These are phyloP conservation scores for Ophion slaviceki DNA, from an alignment of 2,888 invertebrate genomes.

Conservation along the genomic window DNA sequence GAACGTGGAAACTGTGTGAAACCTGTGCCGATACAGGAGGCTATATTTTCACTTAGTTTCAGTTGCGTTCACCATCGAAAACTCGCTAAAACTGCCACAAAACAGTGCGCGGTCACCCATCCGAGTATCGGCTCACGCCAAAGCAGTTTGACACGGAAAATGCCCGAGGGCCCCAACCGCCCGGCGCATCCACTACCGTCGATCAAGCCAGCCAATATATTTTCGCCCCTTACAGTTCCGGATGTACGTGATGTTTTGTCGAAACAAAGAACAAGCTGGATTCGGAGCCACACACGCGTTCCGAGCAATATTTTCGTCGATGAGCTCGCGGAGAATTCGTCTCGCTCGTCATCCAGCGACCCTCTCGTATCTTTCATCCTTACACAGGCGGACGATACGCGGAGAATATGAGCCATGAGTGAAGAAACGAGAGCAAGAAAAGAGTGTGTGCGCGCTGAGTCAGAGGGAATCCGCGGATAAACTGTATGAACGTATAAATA, in stretches of 20 bases:
- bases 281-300: slow-evolving; percentile 1
- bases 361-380: slow-evolving; percentile 17
- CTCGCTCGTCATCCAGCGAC: slow-evolving; percentile 9
- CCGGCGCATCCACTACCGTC: no score
- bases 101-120: no score
- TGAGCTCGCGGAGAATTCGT: slow-evolving; percentile 40
- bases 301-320: slow-evolving; percentile 56
- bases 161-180: no score
- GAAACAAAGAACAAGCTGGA: background rate
- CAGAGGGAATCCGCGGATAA: slow-evolving; percentile 56
- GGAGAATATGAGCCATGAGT: background rate
- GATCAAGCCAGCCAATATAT: no score
- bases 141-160: no score
- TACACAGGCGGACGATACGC: slow-evolving; percentile 15
- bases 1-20: no score
- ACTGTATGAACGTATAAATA: slow-evolving; percentile 27
- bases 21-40: no score
- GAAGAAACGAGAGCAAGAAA: background rate
- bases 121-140: no score
- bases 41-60: no score
- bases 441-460: slow-evolving; percentile 48
- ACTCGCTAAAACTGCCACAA: no score
- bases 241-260: background rate
- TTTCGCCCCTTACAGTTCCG: background rate
- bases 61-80: no score